Evolutionary conservation across 2,113 vertebrate genomes (phyloP), one percentile per base, ranked within the genome.

Genomic region (Zosterops japonicus): DNA sequence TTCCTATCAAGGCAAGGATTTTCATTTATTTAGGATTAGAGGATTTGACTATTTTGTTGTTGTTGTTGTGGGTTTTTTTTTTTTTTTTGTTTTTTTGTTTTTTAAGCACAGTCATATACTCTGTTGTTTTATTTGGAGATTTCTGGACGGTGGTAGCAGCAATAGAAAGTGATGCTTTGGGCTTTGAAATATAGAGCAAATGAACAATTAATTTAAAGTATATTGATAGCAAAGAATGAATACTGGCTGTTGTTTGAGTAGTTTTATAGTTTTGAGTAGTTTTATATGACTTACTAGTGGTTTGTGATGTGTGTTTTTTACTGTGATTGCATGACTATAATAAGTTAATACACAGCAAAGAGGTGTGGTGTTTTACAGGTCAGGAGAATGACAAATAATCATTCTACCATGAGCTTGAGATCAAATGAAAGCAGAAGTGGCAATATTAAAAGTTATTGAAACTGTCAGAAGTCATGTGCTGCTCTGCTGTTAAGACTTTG

Each of bases 1-100:
- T 99, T 90, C 99, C 99, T 96, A 99, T 99, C 95, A 99, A 99
- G 99, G 99, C 98, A 98, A 98, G 98, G 95, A 96, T 97, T 97
- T 98, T 97, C 80, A 97, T 87, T 98, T 96, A 95, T 92, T 96
- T 91, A 96, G 93, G 94, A 95, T 96, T 97, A 94, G 95, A 94
- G 83, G 81, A 97, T 96, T 90, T 94, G 49, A 93, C 82, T 94
- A 79, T n/a, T 31, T 53, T 72, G 17, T 46, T 59, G 29, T 55
- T 55, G 28, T 39, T 39, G 11, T 36, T 61, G 36, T 39, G 36
- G n/a, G n/a, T n/a, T 39, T 36, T 36, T 39, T 39, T 9, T 50
- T 25, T 29, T 22, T 10, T 39, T 36, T 39, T 39, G 9, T 39
- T 39, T 61, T 50, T 25, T 36, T 22, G 18, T 19, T 25, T 50